Evolutionary conservation across 2,797 vertebrate species (phyloP), one percentile per base, ranked within the genome.

Genomic region (Eulemur rubriventer): DNA sequence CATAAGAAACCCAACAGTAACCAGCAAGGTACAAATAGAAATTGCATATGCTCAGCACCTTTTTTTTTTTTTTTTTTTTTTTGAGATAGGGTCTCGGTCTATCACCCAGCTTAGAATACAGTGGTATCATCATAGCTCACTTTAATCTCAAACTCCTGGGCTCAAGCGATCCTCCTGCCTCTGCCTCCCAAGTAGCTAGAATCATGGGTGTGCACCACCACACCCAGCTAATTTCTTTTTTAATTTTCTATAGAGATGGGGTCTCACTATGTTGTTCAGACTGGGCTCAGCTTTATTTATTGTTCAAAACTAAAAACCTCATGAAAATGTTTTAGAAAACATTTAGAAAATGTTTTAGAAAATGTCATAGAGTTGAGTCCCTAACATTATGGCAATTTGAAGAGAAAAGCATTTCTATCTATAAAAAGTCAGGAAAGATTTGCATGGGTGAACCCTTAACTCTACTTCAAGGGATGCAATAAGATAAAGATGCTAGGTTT

Each of bases 221-320:
- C 7, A 65, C 33, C 16, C 1, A 7, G 63, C 63, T 65, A 18
- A n/a, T 65, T 18, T 65, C 61, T n/a, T 65, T n/a, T 65, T n/a
- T 18, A n/a, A 18, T n/a, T n/a, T 65, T 65, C 7, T 18, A n/a
- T 8, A 65, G 33, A n/a, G 3, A n/a, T 17, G 17, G 63, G 63
- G 16, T n/a, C 33, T 65, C 33, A n/a, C 63, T 9, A 17, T 65
- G 33, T n/a, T n/a, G 63, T 6, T 65, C 33, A 65, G 33, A 3
- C 63, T n/a, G 7, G 33, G 33, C 63, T n/a, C 16, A n/a, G 63
- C 55, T 73, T 90, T 85, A 41, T 84, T 59, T 61, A 82, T 57
- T 89, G 41, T 76, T 92, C 65, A 79, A 86, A 95, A 88, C 75
- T 79, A 93, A 95, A 61, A 80, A 78, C 7, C 13, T 89, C 70